These are phyloP conservation scores for Sylvilagus floridanus DNA, from an alignment of 2,797 vertebrate species.

Conservation along the genomic window DNA sequence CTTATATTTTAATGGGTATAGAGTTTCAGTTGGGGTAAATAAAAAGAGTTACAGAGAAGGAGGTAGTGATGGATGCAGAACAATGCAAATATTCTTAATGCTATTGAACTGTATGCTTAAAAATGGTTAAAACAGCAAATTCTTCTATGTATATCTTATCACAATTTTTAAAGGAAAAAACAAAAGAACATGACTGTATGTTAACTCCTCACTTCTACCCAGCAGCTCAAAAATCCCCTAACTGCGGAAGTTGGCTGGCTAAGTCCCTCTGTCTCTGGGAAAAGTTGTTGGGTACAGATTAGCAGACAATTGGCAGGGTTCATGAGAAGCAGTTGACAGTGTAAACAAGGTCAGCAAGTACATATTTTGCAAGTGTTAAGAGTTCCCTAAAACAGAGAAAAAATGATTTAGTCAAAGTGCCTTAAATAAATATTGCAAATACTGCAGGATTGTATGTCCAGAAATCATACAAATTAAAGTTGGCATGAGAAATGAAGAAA, in stretches of 20 bases:
- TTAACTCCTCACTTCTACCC: conserved; percentile 3
- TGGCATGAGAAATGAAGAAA: conserved; percentile 45
- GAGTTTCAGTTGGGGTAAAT: not conserved
- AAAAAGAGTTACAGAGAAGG: not conserved
- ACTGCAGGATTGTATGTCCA: conserved; percentile 40
- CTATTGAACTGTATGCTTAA: not conserved
- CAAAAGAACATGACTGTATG: conserved; percentile 13
- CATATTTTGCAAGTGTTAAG: not conserved
- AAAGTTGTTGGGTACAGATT: not conserved
- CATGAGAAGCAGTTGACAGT: conserved; percentile 15
- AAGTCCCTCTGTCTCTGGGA: not conserved
- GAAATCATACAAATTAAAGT: conserved; percentile 61
- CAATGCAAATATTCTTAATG: not conserved
- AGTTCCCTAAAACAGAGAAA: conserved; percentile 14
- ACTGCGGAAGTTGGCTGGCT: not conserved
- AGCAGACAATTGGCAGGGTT: not conserved
- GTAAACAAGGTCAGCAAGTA: conserved; percentile 34
- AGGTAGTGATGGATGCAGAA: not conserved
- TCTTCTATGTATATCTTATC: not conserved
- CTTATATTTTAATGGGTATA: not conserved
- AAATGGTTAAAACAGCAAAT: not conserved
- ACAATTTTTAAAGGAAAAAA: not conserved
- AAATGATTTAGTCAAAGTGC: conserved; percentile 71
- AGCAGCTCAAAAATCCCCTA: not conserved
- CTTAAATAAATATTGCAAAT: conserved; percentile 63